Evolutionary conservation across 2,113 vertebrate species (phyloP), one percentile per base, ranked within the genome.

Genomic region (Serinus canaria): DNA sequence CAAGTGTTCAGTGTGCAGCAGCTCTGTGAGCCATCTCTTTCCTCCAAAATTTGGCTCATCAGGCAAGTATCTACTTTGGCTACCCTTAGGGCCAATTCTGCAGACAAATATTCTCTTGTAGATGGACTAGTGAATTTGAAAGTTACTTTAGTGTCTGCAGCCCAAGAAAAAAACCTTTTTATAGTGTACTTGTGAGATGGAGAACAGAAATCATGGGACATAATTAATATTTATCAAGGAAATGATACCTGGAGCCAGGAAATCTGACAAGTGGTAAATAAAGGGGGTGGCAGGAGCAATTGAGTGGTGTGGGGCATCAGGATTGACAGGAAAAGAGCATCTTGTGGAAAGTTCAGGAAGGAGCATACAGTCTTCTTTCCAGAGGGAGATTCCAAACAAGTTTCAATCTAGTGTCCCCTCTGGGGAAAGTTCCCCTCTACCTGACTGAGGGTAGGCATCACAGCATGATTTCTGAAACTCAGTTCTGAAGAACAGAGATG

Each of bases 391-490:
- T 94, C 80, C n/a, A 31, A 90, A 93, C 37, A 0, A 0, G 6
- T 77, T 94, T 89, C 92, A 74, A 62, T 94, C 68, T 85, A 53
- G 25, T 90, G 37, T 82, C 59, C 28, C 41, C 91, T 88, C 60
- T 2, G 16, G 68, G 85, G 76, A 90, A 76, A 94, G 27, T 33
- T 44, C 33, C 10, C 2, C 44, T 27, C 27, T 41, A 3, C 68
- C 49, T 60, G 60, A 15, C 11, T 16, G 43, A 70, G 18, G n/a
- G 33, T 3, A 47, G 10, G 43, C 78, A 76, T 55, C 62, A 19
- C 37, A 46, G 43, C 20, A 28, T 78, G 27, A 86, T 70, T 93
- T 69, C 63, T 56, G 56, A 30, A 87, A 27, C 15, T 53, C 58
- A 2, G 10, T 59, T 74, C 43, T 81, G 77, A 76, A 22, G 41